Percentiles rank a stretch among this genome's conserved stretches.
Conservation (phyloP, 2,113 vertebrate genomes). For the Melospiza melodia region DNA sequence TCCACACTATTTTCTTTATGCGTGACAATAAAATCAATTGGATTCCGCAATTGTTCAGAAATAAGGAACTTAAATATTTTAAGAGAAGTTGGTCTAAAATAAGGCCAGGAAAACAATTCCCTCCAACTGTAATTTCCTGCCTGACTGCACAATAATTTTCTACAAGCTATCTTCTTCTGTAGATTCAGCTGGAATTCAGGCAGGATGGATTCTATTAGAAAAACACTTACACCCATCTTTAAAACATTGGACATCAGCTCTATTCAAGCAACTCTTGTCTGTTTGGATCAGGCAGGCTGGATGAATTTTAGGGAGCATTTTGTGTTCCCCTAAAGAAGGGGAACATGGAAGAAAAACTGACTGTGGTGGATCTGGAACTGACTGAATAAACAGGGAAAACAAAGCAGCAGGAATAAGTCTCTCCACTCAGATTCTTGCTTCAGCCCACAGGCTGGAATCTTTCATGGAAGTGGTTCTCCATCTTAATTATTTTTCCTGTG, state of each 20-base stretch:
- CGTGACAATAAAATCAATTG: slow-evolving; percentile 60
- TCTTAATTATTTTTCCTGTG: not conserved
- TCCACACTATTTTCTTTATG: slow-evolving; percentile 25
- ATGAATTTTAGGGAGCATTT: not conserved
- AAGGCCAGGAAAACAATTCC: slow-evolving; percentile 51
- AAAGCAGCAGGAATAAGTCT: not conserved
- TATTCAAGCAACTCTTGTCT: not conserved
- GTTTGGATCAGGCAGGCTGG: not conserved
- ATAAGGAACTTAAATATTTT: slow-evolving; percentile 59
- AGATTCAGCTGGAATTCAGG: slow-evolving; percentile 46
- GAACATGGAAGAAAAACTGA: not conserved
- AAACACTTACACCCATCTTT: slow-evolving; percentile 2
- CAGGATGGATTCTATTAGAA: slow-evolving; percentile 3
- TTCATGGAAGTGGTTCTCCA: not conserved
- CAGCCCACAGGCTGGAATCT: not conserved
- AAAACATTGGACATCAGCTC: not conserved
- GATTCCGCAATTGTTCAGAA: slow-evolving; percentile 42
- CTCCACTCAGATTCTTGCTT: not conserved
- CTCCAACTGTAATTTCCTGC: slow-evolving; percentile 61
- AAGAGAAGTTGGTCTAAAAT: slow-evolving; percentile 45
- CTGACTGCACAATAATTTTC: slow-evolving; percentile 71
- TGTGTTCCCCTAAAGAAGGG: not conserved
- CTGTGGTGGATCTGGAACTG: fast-evolving
- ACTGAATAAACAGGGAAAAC: not conserved
- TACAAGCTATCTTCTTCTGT: slow-evolving; percentile 20